Evolutionary conservation across 2,888 invertebrate genomes (phyloP).

Genomic region (Scaptomyza polygonia): DNA sequence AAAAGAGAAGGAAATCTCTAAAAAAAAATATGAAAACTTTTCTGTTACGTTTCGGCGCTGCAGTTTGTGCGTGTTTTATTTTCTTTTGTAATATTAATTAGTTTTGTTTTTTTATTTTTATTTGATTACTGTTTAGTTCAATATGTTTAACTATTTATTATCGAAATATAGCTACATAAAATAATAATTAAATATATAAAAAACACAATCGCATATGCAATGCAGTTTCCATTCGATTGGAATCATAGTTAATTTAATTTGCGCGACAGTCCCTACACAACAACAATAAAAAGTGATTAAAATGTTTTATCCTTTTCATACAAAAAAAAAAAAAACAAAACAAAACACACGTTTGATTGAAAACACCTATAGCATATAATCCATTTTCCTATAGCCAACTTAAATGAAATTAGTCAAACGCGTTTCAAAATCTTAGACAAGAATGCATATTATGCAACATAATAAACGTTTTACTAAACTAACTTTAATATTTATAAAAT

Average conservation of each 20-base stretch:
- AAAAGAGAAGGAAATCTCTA: constrained; percentile 4
- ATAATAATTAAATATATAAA: constrained; percentile 51
- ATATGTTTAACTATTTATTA: constrained; percentile 77
- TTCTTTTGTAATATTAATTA: constrained; percentile 66
- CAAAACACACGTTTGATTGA: constrained; percentile 41
- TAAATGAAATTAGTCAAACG: constrained; percentile 70
- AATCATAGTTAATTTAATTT: constrained; percentile 74
- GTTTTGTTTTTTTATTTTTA: constrained; percentile 68
- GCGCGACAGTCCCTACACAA: constrained; percentile 66
- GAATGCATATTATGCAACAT: constrained; percentile 40
- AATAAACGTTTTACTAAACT: constrained; percentile 48
- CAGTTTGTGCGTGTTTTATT: constrained; percentile 24
- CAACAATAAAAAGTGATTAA: constrained; percentile 63
- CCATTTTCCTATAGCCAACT: constrained; percentile 72
- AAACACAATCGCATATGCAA: constrained; percentile 38
- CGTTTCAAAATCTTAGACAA: constrained; percentile 74
- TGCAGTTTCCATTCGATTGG: constrained; percentile 40
- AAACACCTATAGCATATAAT: constrained; percentile 63
- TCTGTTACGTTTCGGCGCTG: constrained; percentile 22
- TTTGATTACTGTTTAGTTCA: constrained; percentile 76
- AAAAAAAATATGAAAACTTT: not conserved
- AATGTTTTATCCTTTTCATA: constrained; percentile 53
- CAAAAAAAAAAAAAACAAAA: constrained; percentile 12
- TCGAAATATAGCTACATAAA: constrained; percentile 72
- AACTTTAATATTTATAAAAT: constrained; percentile 44